Conservation (phyloP, 2,113 vertebrate species). For the Strix aluco region DNA sequence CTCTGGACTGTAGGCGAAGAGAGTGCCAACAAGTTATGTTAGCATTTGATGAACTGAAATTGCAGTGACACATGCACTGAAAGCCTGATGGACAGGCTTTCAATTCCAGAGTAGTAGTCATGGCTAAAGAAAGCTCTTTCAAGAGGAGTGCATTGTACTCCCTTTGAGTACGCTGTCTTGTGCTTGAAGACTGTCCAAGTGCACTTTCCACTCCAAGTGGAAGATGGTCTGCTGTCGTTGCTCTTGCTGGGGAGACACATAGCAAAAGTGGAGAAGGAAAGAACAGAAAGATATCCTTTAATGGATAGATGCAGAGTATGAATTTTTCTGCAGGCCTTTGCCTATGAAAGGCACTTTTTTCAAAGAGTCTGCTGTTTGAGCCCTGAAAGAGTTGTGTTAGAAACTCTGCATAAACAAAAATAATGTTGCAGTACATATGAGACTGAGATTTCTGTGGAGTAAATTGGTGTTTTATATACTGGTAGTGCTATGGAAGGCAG, state of each 20-base stretch:
- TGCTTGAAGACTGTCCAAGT: not conserved
- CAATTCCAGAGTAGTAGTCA: not conserved
- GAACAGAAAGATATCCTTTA: not conserved
- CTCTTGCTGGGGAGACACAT: not conserved
- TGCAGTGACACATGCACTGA: not conserved
- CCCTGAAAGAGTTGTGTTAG: not conserved
- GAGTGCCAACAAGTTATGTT: not conserved
- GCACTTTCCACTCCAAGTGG: not conserved
- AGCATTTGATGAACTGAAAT: not conserved
- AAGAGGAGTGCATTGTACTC: not conserved
- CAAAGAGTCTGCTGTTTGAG: not conserved
- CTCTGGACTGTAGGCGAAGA: not conserved
- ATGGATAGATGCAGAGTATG: not conserved
- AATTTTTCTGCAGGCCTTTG: not conserved
- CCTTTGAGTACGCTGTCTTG: not conserved
- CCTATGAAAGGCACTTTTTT: not conserved
- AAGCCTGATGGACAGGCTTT: not conserved
- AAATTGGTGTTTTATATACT: not conserved
- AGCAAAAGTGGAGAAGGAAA: not conserved
- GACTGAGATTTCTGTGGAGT: not conserved
- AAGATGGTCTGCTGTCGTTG: not conserved
- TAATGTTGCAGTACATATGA: not conserved
- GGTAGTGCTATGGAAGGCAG: not conserved
- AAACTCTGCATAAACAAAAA: not conserved
- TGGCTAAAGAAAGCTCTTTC: not conserved